Evolutionary conservation across 2,888 invertebrate species (phyloP), one percentile per base, ranked within the genome.

Genomic region (Lithophane socia): DNA sequence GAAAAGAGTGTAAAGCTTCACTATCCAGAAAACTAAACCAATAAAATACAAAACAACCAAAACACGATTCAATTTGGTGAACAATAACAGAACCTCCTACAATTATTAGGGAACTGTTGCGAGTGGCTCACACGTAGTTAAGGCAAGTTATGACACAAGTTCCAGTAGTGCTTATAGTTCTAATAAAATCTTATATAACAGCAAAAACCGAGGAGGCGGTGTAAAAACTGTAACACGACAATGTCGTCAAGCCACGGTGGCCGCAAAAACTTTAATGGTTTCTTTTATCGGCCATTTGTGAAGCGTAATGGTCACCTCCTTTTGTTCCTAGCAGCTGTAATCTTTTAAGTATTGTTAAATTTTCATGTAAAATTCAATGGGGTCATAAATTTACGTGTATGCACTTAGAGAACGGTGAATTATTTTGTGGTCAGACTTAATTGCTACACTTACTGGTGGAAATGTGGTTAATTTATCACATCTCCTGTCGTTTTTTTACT

Each of bases 231-330:
- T 83, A 81, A 89, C 85, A 90, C 91, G 88, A 93, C 94, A 93
- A 89, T 92, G 93, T 94, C 89, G 89, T 85, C 87, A 84, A 82
- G 86, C 88, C 87, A 87, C 90, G 87, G 90, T 91, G 89, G 90
- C 92, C 91, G 89, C 94, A 93, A 93, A 93, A 93, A 94, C 93
- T 93, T 94, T 94, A 94, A 94, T 92, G 94, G 90, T 88, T 89
- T 88, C 92, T 94, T 95, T 95, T 95, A 95, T 94, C 88, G 94
- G 86, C 93, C 93, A 93, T 95, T 94, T 92, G 86, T 89, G 86
- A 89, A 78, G 77, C 72, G 88, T 93, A 92, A 94, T 92, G 90
- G 91, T 85, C 87, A 89, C 88, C 84, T 87, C 87, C 90, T 92
- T 92, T 93, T 93, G 91, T 92, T 90, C 88, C 84, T 86, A 83